Conservation (phyloP, 2,797 vertebrate genomes). For the Apogon talboti region DNA sequence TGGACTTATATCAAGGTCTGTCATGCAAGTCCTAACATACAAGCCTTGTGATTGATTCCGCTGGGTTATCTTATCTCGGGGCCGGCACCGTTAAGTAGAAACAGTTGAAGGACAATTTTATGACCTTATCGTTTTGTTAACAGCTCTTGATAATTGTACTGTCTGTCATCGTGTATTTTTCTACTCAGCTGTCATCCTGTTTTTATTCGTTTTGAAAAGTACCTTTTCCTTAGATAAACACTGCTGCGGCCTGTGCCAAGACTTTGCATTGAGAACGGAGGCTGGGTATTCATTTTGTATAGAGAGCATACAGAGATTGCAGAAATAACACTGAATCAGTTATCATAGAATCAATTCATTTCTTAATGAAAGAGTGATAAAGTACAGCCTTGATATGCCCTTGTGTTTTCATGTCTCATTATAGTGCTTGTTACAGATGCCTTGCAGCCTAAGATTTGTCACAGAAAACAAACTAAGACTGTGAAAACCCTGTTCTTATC, state of each 20-base stretch:
- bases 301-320: conserved; percentile 19
- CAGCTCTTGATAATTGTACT: conserved; percentile 55
- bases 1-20: conserved; percentile 28
- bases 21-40: conserved; percentile 37
- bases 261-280: conserved; percentile 26
- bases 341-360: conserved; percentile 24
- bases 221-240: conserved; percentile 58
- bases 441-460: conserved; percentile 41
- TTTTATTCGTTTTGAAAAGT: conserved; percentile 64
- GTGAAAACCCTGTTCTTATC: conserved; percentile 27
- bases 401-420: conserved; percentile 35
- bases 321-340: conserved; percentile 44
- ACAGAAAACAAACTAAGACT: conserved; percentile 18
- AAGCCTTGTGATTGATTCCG: conserved; percentile 50
- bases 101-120: conserved; percentile 63
- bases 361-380: conserved; percentile 45
- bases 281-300: conserved; percentile 14
- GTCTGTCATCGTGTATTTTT: conserved; percentile 58
- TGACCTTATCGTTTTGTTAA: conserved; percentile 64
- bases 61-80: conserved; percentile 53
- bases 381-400: conserved; percentile 35
- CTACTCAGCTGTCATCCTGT: conserved; percentile 50
- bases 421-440: conserved; percentile 20
- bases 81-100: conserved; percentile 58
- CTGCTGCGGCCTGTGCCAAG: conserved; percentile 23